Conservation (phyloP, 2,797 vertebrate genomes). For the Mormyrops attenuatus region DNA sequence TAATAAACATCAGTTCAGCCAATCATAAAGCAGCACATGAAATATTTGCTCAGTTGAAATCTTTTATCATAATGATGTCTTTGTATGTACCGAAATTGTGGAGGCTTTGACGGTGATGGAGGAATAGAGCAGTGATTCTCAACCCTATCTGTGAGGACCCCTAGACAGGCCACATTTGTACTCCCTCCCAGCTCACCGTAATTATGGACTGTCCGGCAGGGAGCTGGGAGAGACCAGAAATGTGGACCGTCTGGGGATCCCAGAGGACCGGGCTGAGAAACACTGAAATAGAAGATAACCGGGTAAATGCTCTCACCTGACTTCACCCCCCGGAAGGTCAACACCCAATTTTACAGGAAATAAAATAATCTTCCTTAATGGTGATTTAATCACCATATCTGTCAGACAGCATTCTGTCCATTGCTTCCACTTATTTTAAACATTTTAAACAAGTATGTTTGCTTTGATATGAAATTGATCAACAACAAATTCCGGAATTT, state of each 20-base stretch:
- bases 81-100: not conserved
- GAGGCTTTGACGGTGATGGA: not conserved
- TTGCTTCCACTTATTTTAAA: not conserved
- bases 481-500: not conserved
- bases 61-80: not conserved
- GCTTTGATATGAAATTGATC: slow-evolving; percentile 6
- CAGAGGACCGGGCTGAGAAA: not conserved
- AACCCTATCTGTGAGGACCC: not conserved
- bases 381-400: not conserved
- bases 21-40: not conserved
- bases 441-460: not conserved
- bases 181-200: not conserved
- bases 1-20: not conserved
- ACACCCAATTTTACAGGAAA: not conserved
- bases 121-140: not conserved
- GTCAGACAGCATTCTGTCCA: not conserved
- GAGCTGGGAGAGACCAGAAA: not conserved
- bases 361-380: not conserved
- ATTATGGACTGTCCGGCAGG: not conserved
- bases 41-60: not conserved
- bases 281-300: not conserved
- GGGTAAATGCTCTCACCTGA: not conserved
- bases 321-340: not conserved
- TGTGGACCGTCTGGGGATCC: not conserved
- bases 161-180: not conserved